A percentile compares a stretch with the other conserved stretches of the same genome.
Conservation (phyloP, 2,113 vertebrate species). For the Callithrix jacchus region DNA sequence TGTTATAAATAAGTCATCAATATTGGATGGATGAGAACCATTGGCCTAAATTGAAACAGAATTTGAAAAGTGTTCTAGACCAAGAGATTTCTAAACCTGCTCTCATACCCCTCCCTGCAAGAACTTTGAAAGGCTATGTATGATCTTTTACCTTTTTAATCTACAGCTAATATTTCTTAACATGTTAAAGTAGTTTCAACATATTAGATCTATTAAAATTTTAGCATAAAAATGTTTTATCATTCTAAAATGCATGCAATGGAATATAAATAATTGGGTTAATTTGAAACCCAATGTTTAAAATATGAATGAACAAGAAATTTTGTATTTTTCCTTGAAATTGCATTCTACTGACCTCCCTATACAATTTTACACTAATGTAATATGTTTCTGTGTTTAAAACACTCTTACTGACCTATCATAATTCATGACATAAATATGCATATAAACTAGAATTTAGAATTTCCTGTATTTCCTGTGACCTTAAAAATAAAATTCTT, state of each 20-base stretch:
- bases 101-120: not conserved
- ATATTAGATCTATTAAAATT: not conserved
- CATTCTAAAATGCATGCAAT: not conserved
- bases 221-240: not conserved
- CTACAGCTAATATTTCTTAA: not conserved
- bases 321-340: not conserved
- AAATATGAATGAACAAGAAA: not conserved
- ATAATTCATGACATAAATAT: not conserved
- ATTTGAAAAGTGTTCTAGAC: not conserved
- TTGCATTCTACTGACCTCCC: not conserved
- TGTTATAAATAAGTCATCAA: not conserved
- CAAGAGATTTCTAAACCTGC: not conserved
- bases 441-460: not conserved
- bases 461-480: not conserved
- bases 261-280: not conserved
- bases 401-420: not conserved
- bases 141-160: not conserved
- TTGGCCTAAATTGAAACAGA: not conserved
- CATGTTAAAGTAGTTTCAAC: not conserved
- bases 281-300: not conserved
- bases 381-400: not conserved
- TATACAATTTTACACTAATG: not conserved
- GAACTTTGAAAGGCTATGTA: not conserved
- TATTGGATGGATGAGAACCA: not conserved
- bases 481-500: not conserved